Percentiles rank a stretch among this genome's conserved stretches.
Conservation (phyloP, 1,140 invertebrate species). For the Drosophila micromelanica region DNA sequence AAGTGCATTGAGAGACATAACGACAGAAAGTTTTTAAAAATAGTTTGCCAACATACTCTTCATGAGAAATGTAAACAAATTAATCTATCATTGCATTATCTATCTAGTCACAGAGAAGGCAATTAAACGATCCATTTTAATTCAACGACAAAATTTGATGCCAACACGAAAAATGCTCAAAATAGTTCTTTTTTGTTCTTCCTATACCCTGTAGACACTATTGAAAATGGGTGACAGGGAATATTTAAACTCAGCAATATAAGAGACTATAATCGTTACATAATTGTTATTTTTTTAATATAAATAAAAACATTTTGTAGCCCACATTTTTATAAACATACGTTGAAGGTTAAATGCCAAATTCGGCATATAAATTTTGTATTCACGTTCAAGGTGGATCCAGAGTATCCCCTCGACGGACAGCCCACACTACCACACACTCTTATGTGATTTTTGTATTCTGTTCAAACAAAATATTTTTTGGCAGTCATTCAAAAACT, state of each 20-base stretch:
- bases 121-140: constrained; percentile 80
- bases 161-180: constrained; percentile 27
- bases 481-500: constrained; percentile 71
- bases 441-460: constrained; percentile 5
- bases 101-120: constrained; percentile 44
- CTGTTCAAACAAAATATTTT: constrained; percentile 14
- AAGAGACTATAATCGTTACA: too few species aligned
- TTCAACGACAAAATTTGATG: constrained; percentile 55
- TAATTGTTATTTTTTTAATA: too few species aligned
- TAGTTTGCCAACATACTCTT: constrained; percentile 33
- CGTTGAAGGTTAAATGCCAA: too few species aligned
- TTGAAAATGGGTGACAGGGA: neutral
- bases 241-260: too few species aligned
- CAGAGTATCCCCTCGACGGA: neutral
- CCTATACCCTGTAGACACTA: neutral
- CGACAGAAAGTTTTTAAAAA: constrained; percentile 41
- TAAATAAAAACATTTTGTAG: too few species aligned
- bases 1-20: constrained; percentile 45
- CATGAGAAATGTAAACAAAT: constrained; percentile 77
- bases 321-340: too few species aligned
- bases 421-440: neutral
- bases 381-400: too few species aligned
- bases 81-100: constrained; percentile 76
- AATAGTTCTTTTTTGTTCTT: neutral
- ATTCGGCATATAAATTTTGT: too few species aligned